Conservation (phyloP, 2,797 vertebrate genomes). For the Halcyon badia region DNA sequence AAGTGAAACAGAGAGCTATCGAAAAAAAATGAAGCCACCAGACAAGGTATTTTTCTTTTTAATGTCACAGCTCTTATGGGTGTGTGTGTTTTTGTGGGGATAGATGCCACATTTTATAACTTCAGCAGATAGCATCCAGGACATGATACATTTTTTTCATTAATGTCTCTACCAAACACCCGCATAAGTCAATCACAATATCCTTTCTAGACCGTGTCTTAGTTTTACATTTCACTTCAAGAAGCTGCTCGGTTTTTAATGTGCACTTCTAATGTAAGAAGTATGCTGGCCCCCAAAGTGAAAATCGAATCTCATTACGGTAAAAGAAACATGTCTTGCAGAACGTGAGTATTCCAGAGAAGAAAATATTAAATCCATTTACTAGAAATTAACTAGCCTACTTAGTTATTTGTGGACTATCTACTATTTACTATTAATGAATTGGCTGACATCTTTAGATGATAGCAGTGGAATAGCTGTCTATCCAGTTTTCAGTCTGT, state of each 20-base stretch:
- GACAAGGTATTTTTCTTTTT: constrained; percentile 67
- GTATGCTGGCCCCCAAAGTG: background rate
- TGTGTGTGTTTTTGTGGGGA: background rate
- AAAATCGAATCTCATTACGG: background rate
- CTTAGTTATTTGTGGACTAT: background rate
- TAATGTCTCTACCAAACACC: background rate
- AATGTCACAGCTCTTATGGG: background rate
- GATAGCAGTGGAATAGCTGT: background rate
- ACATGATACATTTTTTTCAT: background rate
- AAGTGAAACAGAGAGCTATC: constrained; percentile 5
- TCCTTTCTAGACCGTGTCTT: background rate
- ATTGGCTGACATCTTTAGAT: background rate
- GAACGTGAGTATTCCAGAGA: background rate
- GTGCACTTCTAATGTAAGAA: background rate
- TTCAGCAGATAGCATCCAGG: background rate
- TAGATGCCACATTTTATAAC: background rate
- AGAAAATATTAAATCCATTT: background rate
- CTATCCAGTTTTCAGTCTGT: background rate
- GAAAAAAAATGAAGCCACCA: constrained; percentile 32
- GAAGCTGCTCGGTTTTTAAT: background rate
- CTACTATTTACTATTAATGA: background rate
- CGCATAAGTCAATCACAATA: background rate
- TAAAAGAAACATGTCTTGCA: background rate
- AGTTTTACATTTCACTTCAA: background rate
- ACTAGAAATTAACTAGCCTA: background rate